Conservation (phyloP, 2,888 invertebrate species). For the Nymphalis polychloros region DNA sequence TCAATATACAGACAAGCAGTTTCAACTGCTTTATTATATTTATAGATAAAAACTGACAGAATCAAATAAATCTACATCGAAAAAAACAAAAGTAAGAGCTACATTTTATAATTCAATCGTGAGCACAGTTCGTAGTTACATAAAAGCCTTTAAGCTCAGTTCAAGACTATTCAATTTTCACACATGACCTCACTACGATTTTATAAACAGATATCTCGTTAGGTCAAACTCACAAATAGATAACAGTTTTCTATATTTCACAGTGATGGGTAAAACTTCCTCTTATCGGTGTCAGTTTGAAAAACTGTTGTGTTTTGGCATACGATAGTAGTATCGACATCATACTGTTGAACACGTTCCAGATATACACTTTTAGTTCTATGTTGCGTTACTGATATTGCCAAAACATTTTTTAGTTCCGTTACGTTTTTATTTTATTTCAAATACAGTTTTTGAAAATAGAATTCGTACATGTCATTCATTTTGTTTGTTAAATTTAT, state of each 20-base stretch:
- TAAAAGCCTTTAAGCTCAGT: not conserved
- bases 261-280: constrained; percentile 31
- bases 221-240: constrained; percentile 30
- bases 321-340: constrained; percentile 37
- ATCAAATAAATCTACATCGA: too few relatives aligned
- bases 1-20: too few relatives aligned
- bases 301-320: constrained; percentile 43
- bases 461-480: constrained; percentile 15
- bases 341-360: constrained; percentile 28
- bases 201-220: constrained; percentile 13
- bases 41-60: too few relatives aligned
- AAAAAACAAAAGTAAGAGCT: too few relatives aligned
- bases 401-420: constrained; percentile 29
- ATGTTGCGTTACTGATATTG: constrained; percentile 15
- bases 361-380: constrained; percentile 25
- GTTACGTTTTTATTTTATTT: constrained; percentile 33
- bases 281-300: constrained; percentile 43
- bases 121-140: not conserved
- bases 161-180: not conserved
- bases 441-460: constrained; percentile 28
- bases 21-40: too few relatives aligned
- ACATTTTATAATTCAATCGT: too few relatives aligned
- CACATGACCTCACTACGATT: not conserved
- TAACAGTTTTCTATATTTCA: constrained; percentile 32
- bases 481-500: not conserved